phyloP scores from a whole-genome alignment of 92 coral and sea anemone genomes.

The Porites rus region DNA sequence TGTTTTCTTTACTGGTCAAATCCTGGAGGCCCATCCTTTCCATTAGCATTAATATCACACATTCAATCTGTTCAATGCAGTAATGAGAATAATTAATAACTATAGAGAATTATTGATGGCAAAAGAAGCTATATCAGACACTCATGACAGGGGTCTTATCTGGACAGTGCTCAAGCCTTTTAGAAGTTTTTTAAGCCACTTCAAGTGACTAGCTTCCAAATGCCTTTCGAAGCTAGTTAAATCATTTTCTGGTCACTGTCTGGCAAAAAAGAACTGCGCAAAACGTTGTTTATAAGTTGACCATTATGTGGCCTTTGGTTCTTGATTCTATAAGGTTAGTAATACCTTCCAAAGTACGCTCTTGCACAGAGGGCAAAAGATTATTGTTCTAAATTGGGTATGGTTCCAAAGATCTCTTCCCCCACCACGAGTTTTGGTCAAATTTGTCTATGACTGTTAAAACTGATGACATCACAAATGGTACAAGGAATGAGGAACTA shows the following conservation, averaged over 20 bases:
- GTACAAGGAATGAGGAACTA: too few relatives aligned
- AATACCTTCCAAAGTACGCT: too few relatives aligned
- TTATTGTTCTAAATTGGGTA: too few relatives aligned
- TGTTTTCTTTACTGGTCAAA: neutral
- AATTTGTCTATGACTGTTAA: too few relatives aligned
- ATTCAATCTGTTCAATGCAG: conserved; percentile 24
- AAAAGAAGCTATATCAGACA: neutral
- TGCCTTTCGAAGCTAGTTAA: neutral
- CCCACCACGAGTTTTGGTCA: too few relatives aligned
- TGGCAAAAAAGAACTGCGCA: neutral
- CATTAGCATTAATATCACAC: conserved; percentile 14
- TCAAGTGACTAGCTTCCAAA: too few relatives aligned
- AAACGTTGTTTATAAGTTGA: too few relatives aligned
- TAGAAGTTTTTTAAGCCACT: too few relatives aligned
- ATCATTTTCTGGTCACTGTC: too few relatives aligned
- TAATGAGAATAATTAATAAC: neutral
- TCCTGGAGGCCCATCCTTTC: conserved; percentile 25
- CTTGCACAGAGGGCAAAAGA: too few relatives aligned
- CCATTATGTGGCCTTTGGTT: neutral
- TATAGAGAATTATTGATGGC: neutral
- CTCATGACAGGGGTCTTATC: neutral
- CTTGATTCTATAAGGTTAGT: neutral
- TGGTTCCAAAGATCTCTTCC: too few relatives aligned
- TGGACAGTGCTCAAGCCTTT: neutral
- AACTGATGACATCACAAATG: too few relatives aligned